Conservation (phyloP, 64 coral and sea anemone species). For the Dendronephthya gigantea region DNA sequence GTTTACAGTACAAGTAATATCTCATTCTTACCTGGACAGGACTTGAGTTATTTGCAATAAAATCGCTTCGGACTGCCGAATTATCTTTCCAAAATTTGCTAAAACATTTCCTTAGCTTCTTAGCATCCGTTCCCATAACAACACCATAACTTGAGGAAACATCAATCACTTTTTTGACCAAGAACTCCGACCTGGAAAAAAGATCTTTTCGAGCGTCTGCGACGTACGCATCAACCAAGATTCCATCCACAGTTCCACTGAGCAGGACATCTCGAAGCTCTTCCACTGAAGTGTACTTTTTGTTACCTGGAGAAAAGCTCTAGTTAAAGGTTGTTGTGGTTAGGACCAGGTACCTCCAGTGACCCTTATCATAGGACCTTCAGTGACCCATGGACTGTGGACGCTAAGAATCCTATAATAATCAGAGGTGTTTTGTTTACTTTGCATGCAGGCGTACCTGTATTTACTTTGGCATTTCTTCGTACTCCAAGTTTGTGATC, state of each 20-base stretch:
- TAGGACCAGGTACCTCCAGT: too few species aligned
- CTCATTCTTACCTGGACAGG: neutral
- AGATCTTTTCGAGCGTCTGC: neutral
- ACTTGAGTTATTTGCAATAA: neutral
- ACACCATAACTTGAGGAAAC: neutral
- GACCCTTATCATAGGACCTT: too few species aligned
- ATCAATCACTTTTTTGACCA: neutral
- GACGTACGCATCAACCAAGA: neutral
- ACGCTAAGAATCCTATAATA: too few species aligned
- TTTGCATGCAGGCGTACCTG: slow-evolving; percentile 22
- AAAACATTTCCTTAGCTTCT: neutral
- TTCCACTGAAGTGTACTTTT: neutral
- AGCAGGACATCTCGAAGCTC: neutral
- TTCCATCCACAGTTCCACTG: neutral
- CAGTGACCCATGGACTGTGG: too few species aligned
- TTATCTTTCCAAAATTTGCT: neutral
- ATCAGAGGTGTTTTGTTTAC: neutral
- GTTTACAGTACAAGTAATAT: too few species aligned
- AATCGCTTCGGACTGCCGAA: neutral
- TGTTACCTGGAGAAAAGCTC: neutral
- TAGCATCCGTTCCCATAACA: neutral
- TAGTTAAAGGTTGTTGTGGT: neutral
- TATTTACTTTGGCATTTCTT: slow-evolving; percentile 48
- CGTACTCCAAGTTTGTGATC: slow-evolving; percentile 36
- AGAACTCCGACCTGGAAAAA: neutral